phyloP scores from a whole-genome alignment of 2,888 invertebrate species.

The Hirtodrosophila confusa region DNA sequence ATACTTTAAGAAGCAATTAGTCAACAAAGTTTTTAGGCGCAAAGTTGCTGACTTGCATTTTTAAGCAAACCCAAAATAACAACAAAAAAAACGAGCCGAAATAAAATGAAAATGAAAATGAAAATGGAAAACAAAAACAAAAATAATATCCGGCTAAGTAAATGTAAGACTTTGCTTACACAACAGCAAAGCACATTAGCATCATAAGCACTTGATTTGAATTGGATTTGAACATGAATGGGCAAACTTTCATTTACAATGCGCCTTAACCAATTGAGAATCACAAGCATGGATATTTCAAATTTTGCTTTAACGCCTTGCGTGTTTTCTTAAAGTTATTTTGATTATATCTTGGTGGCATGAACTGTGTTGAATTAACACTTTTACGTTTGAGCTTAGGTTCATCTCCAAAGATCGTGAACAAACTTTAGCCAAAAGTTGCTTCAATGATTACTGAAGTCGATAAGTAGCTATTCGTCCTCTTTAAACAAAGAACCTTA shows the following conservation, averaged over 20 bases:
- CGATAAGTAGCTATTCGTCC: no score
- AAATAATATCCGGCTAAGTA: slow-evolving; percentile 20
- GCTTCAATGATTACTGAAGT: no score
- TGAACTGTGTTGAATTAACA: no score
- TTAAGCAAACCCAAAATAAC: slow-evolving; percentile 39
- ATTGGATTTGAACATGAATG: slow-evolving; percentile 10
- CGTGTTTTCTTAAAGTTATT: neutral
- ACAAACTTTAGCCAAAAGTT: no score
- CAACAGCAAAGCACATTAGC: slow-evolving; percentile 22
- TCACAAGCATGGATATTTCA: slow-evolving; percentile 2
- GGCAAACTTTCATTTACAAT: slow-evolving; percentile 1
- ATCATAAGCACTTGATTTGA: slow-evolving; percentile 10
- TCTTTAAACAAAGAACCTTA: no score
- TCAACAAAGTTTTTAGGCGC: slow-evolving; percentile 66
- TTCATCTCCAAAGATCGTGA: no score
- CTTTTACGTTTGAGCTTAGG: no score
- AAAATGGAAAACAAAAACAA: slow-evolving; percentile 8
- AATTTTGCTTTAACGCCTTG: neutral
- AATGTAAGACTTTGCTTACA: slow-evolving; percentile 38
- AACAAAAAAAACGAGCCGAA: slow-evolving; percentile 13
- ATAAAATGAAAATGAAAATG: slow-evolving; percentile 7
- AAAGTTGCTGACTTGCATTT: slow-evolving; percentile 70
- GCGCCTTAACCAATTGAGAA: slow-evolving; percentile 5
- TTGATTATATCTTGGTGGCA: no score
- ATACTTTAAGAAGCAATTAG: slow-evolving; percentile 76